Conservation (phyloP, 2,888 invertebrate species). For the Molanna angustata region DNA sequence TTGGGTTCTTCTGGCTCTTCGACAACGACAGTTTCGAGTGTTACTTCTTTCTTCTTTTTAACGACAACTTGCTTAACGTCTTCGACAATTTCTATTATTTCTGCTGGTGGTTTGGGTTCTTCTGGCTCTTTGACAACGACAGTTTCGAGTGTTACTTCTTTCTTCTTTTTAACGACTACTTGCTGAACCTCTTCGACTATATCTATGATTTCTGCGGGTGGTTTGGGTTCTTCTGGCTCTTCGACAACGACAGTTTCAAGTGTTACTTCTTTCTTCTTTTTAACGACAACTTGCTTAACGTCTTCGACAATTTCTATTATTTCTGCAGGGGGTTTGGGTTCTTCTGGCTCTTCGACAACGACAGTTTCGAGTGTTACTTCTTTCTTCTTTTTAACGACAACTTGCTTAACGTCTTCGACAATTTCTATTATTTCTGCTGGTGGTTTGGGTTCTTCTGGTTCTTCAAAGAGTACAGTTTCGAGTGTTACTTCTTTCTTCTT, state of each 20-base stretch:
- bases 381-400: slow-evolving; percentile 38
- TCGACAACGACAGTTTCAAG: slow-evolving; percentile 38
- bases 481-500: slow-evolving; percentile 13
- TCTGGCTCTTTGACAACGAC: too few relatives aligned
- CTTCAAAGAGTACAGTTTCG: slow-evolving; percentile 20
- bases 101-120: too few relatives aligned
- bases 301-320: slow-evolving; percentile 34
- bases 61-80: too few relatives aligned
- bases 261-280: slow-evolving; percentile 45
- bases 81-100: background rate
- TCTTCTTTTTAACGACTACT: background rate
- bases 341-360: slow-evolving; percentile 36
- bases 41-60: too few relatives aligned
- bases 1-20: too few relatives aligned
- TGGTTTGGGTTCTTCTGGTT: slow-evolving; percentile 30
- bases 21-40: too few relatives aligned
- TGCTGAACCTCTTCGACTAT: background rate
- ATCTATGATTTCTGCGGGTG: background rate
- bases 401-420: slow-evolving; percentile 32
- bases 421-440: slow-evolving; percentile 3
- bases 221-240: slow-evolving; percentile 31
- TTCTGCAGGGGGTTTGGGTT: slow-evolving; percentile 37
- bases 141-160: background rate
- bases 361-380: background rate
- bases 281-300: slow-evolving; percentile 51